These are phyloP conservation scores for Squalus acanthias DNA, from an alignment of 2,797 vertebrate genomes.

Conservation along the genomic window DNA sequence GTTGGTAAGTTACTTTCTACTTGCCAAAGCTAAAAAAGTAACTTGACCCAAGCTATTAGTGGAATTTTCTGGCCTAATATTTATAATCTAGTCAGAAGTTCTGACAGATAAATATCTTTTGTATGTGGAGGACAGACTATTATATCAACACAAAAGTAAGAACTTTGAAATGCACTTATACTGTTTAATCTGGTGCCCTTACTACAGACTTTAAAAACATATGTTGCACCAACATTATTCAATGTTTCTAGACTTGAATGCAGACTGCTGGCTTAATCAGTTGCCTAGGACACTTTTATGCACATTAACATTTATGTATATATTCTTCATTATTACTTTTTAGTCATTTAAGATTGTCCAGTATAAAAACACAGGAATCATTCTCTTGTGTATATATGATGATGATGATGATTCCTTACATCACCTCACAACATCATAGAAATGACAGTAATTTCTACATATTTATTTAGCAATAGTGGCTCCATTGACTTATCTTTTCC, in stretches of 20 bases:
- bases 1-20: neutral
- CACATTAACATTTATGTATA: neutral
- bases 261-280: neutral
- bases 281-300: neutral
- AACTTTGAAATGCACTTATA: neutral
- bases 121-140: neutral
- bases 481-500: neutral
- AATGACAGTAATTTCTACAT: neutral
- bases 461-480: neutral
- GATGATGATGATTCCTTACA: neutral
- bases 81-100: neutral
- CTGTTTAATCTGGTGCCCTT: neutral
- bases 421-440: neutral
- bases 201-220: neutral
- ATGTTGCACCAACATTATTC: neutral
- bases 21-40: neutral
- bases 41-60: neutral
- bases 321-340: neutral
- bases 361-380: neutral
- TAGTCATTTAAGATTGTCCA: neutral
- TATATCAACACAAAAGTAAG: neutral
- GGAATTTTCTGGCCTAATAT: neutral
- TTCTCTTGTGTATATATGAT: too few species aligned
- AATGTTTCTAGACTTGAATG: neutral
- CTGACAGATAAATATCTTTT: neutral